These are phyloP conservation scores for Wiebesia pumilae DNA, from an alignment of 1,140 invertebrate genomes.

Conservation along the genomic window DNA sequence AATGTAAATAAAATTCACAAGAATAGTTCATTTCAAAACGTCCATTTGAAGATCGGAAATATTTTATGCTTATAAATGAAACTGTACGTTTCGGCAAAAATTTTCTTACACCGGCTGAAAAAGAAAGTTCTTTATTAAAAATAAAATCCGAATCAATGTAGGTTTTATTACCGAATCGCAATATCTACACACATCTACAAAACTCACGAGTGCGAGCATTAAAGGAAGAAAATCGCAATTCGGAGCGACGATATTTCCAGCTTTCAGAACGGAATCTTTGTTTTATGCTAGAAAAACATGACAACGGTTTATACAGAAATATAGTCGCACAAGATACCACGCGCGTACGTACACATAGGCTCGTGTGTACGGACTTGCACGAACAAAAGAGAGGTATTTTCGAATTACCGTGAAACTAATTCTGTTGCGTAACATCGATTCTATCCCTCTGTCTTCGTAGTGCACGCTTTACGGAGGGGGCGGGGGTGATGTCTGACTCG, in stretches of 20 bases:
- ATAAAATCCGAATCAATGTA: not conserved
- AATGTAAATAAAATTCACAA: no score
- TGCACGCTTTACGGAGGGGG: not conserved
- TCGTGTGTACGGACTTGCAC: not conserved
- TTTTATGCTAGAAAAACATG: not conserved
- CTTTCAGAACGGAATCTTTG: not conserved
- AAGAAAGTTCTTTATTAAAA: not conserved
- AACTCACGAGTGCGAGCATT: not conserved
- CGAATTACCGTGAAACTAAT: constrained; percentile 38
- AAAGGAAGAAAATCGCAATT: not conserved
- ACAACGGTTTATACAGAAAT: not conserved
- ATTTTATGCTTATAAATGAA: no score
- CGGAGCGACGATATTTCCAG: not conserved
- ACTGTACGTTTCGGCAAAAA: no score
- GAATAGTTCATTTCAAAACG: no score
- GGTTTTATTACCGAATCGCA: not conserved
- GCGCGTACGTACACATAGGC: not conserved
- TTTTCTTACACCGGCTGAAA: not conserved
- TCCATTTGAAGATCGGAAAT: no score
- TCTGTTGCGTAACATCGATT: constrained; percentile 42
- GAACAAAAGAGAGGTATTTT: constrained; percentile 32
- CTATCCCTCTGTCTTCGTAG: constrained; percentile 17
- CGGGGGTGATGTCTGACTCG: constrained; percentile 8
- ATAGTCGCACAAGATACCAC: not conserved
- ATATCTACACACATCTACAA: not conserved